phyloP scores from a whole-genome alignment of 2,888 invertebrate species.

The Entomobrya multifasciata region DNA sequence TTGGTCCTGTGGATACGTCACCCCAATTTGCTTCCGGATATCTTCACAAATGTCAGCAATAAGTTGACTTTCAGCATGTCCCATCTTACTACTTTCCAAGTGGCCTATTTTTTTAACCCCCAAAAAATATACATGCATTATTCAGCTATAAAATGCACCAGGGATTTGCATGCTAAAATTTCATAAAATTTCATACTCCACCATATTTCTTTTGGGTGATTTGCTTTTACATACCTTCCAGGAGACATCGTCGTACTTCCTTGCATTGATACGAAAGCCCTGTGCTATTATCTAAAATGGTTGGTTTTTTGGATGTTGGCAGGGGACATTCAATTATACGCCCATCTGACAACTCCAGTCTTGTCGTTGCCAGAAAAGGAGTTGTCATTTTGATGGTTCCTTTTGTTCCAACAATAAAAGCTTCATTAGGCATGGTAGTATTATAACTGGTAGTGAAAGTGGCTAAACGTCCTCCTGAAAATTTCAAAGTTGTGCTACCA shows the following conservation, averaged over 20 bases:
- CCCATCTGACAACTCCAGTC: constrained; percentile 85
- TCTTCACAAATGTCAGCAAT: constrained; percentile 88
- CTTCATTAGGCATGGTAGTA: constrained; percentile 85
- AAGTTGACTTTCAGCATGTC: constrained; percentile 86
- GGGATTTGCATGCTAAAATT: no score
- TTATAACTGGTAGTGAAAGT: constrained; percentile 84
- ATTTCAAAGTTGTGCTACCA: constrained; percentile 86
- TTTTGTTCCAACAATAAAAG: constrained; percentile 86
- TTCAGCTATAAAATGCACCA: no score
- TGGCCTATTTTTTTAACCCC: constrained; percentile 84
- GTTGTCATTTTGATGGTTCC: constrained; percentile 85
- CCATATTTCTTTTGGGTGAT: no score
- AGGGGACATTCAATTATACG: not conserved
- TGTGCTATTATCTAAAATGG: constrained; percentile 87
- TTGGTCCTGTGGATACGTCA: constrained; percentile 82
- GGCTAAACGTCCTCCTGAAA: constrained; percentile 85
- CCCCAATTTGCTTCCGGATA: constrained; percentile 87
- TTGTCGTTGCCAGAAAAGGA: constrained; percentile 88
- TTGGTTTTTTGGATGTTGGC: constrained; percentile 82
- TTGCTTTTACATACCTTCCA: no score
- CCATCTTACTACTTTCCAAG: constrained; percentile 86
- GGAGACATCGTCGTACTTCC: constrained; percentile 89
- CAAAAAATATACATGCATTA: no score
- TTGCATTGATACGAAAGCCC: constrained; percentile 90
- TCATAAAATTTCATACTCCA: no score